phyloP scores from a whole-genome alignment of 2,797 vertebrate genomes.

The Pangasius macronema region DNA sequence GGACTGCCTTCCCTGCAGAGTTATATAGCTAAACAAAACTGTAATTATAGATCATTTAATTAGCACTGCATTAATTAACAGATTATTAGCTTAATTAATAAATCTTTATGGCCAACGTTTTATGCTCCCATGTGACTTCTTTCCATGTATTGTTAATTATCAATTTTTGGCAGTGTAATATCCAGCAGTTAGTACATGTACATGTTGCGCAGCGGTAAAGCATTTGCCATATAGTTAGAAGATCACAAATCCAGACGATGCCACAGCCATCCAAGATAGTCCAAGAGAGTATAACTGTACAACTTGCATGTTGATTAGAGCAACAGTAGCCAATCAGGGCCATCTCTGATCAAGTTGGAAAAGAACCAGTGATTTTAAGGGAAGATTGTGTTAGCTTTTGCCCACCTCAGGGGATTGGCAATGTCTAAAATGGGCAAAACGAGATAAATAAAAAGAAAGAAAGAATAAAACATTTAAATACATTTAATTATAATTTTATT shows the following conservation, averaged over 20 bases:
- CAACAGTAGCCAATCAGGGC: neutral
- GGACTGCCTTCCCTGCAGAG: neutral
- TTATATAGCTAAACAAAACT: neutral
- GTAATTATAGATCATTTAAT: conserved; percentile 10
- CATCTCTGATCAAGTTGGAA: neutral
- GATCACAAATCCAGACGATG: neutral
- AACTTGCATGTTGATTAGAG: neutral
- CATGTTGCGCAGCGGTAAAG: neutral
- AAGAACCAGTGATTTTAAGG: neutral
- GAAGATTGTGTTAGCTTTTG: neutral
- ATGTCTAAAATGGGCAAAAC: neutral
- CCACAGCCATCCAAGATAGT: neutral
- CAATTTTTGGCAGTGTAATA: neutral
- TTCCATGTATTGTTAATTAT: neutral
- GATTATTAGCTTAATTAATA: neutral
- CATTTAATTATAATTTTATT: neutral
- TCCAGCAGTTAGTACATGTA: neutral
- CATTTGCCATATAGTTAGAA: neutral
- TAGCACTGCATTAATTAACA: neutral
- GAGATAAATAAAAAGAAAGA: neutral
- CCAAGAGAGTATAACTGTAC: neutral
- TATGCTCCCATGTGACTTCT: neutral
- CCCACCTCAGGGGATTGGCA: neutral
- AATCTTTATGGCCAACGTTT: neutral
- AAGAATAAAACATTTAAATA: neutral